Evolutionary conservation across 2,888 invertebrate species (phyloP).

Genomic region (Cistogaster globosa): DNA sequence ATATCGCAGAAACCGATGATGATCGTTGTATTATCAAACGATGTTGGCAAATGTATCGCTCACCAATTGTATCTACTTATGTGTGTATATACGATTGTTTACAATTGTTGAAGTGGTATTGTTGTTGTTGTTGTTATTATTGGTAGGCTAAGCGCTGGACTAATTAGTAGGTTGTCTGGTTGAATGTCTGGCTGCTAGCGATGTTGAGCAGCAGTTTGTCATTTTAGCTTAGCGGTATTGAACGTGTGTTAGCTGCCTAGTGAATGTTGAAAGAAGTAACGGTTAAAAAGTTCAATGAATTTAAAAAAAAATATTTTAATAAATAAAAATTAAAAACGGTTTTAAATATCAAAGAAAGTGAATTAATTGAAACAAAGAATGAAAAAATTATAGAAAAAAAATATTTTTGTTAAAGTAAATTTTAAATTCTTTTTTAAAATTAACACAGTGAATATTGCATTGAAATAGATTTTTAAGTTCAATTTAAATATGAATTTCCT

Average conservation of each 20-base stretch:
- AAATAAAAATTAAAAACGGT: slow-evolving; percentile 5
- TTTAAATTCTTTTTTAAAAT: background rate
- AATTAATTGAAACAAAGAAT: slow-evolving; percentile 16
- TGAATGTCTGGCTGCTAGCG: slow-evolving; percentile 18
- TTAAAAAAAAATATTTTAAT: background rate
- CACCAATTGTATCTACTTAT: background rate
- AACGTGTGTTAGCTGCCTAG: slow-evolving; percentile 54
- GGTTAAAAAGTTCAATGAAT: slow-evolving; percentile 18
- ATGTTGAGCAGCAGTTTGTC: slow-evolving; percentile 44
- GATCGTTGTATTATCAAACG: slow-evolving; percentile 53
- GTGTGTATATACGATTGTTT: slow-evolving; percentile 15
- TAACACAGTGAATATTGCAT: background rate
- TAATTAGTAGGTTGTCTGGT: slow-evolving; percentile 20
- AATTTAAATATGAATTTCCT: slow-evolving; percentile 49
- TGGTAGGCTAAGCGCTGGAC: slow-evolving; percentile 36
- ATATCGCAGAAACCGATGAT: slow-evolving; percentile 41
- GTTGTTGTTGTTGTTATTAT: slow-evolving; percentile 30
- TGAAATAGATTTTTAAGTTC: background rate
- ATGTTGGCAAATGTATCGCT: slow-evolving; percentile 24
- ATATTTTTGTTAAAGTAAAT: no score
- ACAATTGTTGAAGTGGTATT: slow-evolving; percentile 8
- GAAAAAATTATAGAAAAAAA: slow-evolving; percentile 10
- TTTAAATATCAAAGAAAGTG: slow-evolving; percentile 17
- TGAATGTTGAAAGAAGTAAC: slow-evolving; percentile 33
- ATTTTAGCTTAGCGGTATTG: slow-evolving; percentile 40